Conservation (phyloP, 1,140 invertebrate genomes). For the Cryptotermes secundus region DNA sequence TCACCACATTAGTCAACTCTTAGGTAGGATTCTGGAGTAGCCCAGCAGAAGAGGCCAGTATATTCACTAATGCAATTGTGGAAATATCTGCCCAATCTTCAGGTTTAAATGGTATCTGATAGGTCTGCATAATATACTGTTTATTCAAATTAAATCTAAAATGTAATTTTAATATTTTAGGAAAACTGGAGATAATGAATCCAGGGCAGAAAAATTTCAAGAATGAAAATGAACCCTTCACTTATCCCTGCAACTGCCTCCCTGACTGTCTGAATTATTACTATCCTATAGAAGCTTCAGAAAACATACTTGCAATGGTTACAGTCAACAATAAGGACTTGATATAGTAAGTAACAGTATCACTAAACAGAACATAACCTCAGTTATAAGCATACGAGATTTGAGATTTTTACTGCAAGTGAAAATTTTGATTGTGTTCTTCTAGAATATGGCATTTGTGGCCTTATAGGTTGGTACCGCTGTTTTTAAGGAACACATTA, state of each 20-base stretch:
- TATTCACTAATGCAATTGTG: too few species aligned
- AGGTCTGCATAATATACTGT: too few species aligned
- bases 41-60: too few species aligned
- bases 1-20: too few species aligned
- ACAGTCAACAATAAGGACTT: not conserved
- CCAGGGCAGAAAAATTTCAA: not conserved
- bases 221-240: not conserved
- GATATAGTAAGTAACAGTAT: not conserved
- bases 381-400: too few species aligned
- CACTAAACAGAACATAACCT: too few species aligned
- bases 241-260: slow-evolving; percentile 42
- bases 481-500: not conserved
- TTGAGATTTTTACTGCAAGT: too few species aligned
- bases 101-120: too few species aligned
- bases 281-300: slow-evolving; percentile 42
- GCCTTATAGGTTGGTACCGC: not conserved
- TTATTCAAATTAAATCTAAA: too few species aligned
- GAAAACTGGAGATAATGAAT: not conserved
- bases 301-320: slow-evolving; percentile 35
- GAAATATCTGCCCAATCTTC: too few species aligned
- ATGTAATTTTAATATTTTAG: not conserved
- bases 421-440: too few species aligned
- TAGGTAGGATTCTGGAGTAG: too few species aligned
- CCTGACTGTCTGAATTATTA: slow-evolving; percentile 42
- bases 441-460: not conserved